Percentiles rank a stretch among this genome's conserved stretches.
These are phyloP conservation scores for Hirtodrosophila trivittata DNA, from an alignment of 2,888 invertebrate genomes.

Conservation along the genomic window DNA sequence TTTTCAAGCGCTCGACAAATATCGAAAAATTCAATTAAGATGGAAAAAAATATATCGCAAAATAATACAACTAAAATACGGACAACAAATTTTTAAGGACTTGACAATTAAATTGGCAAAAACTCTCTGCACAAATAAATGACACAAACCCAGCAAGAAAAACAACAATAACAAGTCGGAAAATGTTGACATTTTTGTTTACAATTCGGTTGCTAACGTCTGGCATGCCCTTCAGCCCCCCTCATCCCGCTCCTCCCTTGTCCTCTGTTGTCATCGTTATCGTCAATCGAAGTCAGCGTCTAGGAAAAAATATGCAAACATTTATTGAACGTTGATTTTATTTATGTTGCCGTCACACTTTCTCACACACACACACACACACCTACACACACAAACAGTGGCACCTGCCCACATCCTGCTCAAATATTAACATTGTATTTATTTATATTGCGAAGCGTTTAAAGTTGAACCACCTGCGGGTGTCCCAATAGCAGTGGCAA, in stretches of 20 bases:
- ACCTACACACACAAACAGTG: neutral
- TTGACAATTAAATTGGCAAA: slow-evolving; percentile 37
- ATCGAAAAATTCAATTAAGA: slow-evolving; percentile 45
- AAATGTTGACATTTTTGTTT: slow-evolving; percentile 56
- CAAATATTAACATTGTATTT: slow-evolving; percentile 75
- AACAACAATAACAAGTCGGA: slow-evolving; percentile 11
- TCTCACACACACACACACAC: neutral
- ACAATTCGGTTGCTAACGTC: slow-evolving; percentile 55
- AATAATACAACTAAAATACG: slow-evolving; percentile 21
- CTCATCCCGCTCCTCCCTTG: neutral
- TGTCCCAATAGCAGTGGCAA: slow-evolving; percentile 5
- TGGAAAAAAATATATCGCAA: slow-evolving; percentile 21
- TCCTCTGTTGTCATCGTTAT: slow-evolving; percentile 54
- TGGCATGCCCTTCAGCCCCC: slow-evolving; percentile 18
- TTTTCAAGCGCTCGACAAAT: slow-evolving; percentile 42
- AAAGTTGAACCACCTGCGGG: slow-evolving; percentile 75
- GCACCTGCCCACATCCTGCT: slow-evolving; percentile 2
- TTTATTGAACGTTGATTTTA: slow-evolving; percentile 79
- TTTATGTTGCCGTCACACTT: slow-evolving; percentile 62
- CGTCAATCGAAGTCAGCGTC: slow-evolving; percentile 66
- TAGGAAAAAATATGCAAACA: slow-evolving; percentile 78
- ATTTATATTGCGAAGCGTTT: slow-evolving; percentile 74
- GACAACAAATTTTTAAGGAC: slow-evolving; percentile 24
- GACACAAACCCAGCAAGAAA: slow-evolving; percentile 3
- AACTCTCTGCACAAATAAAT: slow-evolving; percentile 10